These are phyloP conservation scores for Tipula confusa DNA, from an alignment of 2,888 invertebrate species.

Conservation along the genomic window DNA sequence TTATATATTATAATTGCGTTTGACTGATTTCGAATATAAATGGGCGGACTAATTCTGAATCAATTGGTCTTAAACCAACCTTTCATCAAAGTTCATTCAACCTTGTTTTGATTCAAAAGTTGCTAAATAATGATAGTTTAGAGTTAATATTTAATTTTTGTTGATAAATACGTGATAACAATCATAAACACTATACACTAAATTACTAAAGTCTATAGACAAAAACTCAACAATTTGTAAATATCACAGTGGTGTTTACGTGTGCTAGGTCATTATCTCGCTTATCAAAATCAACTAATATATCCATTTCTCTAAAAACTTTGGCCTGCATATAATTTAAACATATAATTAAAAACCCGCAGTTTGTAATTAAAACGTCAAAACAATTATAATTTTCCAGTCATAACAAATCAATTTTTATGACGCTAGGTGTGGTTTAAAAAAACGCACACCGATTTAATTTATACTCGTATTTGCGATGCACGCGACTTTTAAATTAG, in stretches of 20 bases:
- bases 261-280: background rate
- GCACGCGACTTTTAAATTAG: background rate
- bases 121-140: background rate
- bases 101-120: background rate
- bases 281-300: background rate
- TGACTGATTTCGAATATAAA: too few species aligned
- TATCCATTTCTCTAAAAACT: background rate
- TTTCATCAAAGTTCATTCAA: background rate
- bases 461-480: background rate
- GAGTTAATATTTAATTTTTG: background rate
- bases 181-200: background rate
- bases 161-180: background rate
- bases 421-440: background rate
- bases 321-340: background rate
- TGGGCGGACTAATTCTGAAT: too few species aligned
- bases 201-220: background rate
- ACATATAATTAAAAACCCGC: background rate
- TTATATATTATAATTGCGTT: too few species aligned
- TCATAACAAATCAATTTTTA: background rate
- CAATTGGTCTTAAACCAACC: too few species aligned
- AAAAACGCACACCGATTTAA: background rate
- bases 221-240: background rate
- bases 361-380: background rate
- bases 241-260: background rate
- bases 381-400: background rate